A percentile compares a stretch with the other conserved stretches of the same genome.
These are phyloP conservation scores for Sarcophaga caerulescens DNA, from an alignment of 2,888 invertebrate genomes.

Conservation along the genomic window DNA sequence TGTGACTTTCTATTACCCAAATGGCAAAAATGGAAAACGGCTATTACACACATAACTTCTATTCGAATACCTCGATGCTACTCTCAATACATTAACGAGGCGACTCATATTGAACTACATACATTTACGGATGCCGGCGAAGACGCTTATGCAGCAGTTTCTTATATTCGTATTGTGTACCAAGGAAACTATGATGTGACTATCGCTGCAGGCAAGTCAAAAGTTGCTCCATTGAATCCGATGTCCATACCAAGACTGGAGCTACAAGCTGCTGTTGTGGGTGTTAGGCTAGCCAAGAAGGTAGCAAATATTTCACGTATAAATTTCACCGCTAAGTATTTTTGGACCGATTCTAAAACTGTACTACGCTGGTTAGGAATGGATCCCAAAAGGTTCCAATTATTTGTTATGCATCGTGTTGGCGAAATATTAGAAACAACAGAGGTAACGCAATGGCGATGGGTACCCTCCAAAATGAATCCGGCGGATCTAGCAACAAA, in stretches of 20 bases:
- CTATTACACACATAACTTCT: slow-evolving; percentile 21
- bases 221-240: slow-evolving; percentile 57
- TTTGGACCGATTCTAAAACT: slow-evolving; percentile 58
- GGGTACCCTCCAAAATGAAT: slow-evolving; percentile 61
- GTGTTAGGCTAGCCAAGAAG: slow-evolving; percentile 41
- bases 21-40: slow-evolving; percentile 44
- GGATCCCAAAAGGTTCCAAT: slow-evolving; percentile 55
- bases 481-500: too few species aligned
- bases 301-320: slow-evolving; percentile 25
- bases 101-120: slow-evolving; percentile 43
- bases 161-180: slow-evolving; percentile 44
- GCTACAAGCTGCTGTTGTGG: slow-evolving; percentile 57
- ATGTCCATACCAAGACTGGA: slow-evolving; percentile 63
- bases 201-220: slow-evolving; percentile 45
- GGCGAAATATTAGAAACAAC: slow-evolving; percentile 61
- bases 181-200: slow-evolving; percentile 8
- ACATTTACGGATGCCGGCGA: slow-evolving; percentile 58
- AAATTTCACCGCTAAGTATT: not conserved
- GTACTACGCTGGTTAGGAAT: slow-evolving; percentile 59
- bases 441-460: slow-evolving; percentile 54
- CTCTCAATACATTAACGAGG: slow-evolving; percentile 17
- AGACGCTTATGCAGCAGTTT: slow-evolving; percentile 56
- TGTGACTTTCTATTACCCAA: slow-evolving; percentile 1
- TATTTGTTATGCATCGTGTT: slow-evolving; percentile 61
- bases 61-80: slow-evolving; percentile 55